Evolutionary conservation across 2,113 vertebrate genomes (phyloP), one percentile per base, ranked within the genome.

Genomic region (Ia io): DNA sequence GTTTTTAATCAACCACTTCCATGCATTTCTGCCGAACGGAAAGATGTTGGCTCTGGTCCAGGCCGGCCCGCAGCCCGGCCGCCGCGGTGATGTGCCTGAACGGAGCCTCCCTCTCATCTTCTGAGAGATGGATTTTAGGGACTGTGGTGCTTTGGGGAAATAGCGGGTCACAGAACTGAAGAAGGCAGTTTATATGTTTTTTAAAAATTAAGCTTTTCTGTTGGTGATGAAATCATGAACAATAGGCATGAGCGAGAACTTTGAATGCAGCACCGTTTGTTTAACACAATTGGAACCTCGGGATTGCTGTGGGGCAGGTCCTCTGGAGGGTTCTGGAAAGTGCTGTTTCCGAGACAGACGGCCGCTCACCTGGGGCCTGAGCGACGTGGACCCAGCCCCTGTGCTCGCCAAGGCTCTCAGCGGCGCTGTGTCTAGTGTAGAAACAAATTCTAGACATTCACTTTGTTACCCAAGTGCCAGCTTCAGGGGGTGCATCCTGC

Each of bases 21-120:
- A 53, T 47, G 51, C 30, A 28, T 88, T 96, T 63, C 44, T 95
- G 59, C 86, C 47, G 90, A 82, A 28, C 40, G 53, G 30, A 82
- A 56, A 95, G 84, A 32, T 71, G 79, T 53, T 74, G 71, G 86
- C 61, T 85, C 22, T 86, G 44, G 47, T 77, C 86, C 70, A 76
- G 25, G 67, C 20, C 79, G 61, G 44, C 35, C 89, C 32, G 12
- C 32, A 32, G 42, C 44, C 76, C 61, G 53, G 78, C 67, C 88
- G 93, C 9, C 18, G 2, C 32, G 22, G 22, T 35, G 32, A 91
- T 6, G 10, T 20, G 5, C 63, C 88, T 74, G 42, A 51, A 86
- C 76, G 37, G 77, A 94, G 84, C n/a, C 73, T 89, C 65, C 23
- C 13, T 78, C 49, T 56, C 17, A 1, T 84, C 90, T 95, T 80